A percentile compares a stretch with the other conserved stretches of the same genome.
These are phyloP conservation scores for Macropodus opercularis DNA, from an alignment of 2,797 vertebrate species.

Conservation along the genomic window DNA sequence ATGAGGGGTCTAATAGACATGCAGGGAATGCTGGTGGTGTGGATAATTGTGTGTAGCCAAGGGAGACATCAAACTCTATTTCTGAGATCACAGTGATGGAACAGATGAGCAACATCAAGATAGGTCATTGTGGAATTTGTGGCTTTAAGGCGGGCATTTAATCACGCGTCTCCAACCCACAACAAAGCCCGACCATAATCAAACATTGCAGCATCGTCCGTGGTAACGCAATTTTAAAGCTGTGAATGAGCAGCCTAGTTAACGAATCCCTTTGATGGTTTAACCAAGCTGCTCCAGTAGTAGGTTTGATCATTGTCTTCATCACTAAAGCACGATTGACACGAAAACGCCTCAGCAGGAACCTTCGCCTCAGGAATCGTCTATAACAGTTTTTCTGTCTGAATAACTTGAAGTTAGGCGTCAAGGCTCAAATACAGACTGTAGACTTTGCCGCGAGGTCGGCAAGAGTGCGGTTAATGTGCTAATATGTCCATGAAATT, in stretches of 20 bases:
- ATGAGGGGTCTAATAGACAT: conserved; percentile 1
- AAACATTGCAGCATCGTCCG: conserved; percentile 21
- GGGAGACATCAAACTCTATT: conserved; percentile 17
- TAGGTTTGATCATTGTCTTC: conserved; percentile 4
- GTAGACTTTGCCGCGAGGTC: conserved; percentile 56
- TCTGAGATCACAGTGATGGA: conserved; percentile 8
- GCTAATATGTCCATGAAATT: conserved; percentile 32
- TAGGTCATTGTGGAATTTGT: conserved; percentile 25
- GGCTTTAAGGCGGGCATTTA: conserved; percentile 8
- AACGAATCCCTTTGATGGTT: conserved; percentile 27
- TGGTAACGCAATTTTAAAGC: conserved; percentile 20
- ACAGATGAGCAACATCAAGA: conserved; percentile 27
- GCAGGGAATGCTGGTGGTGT: conserved; percentile 6
- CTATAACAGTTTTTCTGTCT: conserved; percentile 44
- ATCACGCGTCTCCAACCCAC: conserved; percentile 34
- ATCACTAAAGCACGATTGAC: conserved; percentile 26
- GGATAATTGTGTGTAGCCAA: neutral
- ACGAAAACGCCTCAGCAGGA: conserved; percentile 33
- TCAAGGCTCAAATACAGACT: conserved; percentile 44
- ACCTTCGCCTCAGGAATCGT: conserved; percentile 31
- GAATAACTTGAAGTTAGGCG: conserved; percentile 22
- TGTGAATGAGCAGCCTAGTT: too few species aligned
- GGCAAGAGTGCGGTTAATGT: conserved; percentile 28
- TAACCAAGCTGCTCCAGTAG: conserved; percentile 5
- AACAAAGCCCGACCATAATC: conserved; percentile 19